These are phyloP conservation scores for Coregonus ussuriensis DNA, from an alignment of 2,797 vertebrate genomes.

Conservation along the genomic window DNA sequence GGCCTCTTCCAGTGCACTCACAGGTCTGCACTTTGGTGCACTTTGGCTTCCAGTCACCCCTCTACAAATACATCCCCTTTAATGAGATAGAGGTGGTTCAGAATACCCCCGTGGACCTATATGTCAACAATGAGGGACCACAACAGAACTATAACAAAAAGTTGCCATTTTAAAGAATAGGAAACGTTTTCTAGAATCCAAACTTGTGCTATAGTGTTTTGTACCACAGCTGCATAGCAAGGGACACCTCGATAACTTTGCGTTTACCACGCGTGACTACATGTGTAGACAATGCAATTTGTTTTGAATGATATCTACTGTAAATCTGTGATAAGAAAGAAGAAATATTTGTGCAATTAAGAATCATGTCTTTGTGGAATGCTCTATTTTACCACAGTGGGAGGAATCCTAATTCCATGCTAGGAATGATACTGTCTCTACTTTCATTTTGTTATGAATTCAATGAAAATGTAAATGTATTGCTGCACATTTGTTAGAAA, in stretches of 20 bases:
- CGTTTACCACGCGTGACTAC: neutral
- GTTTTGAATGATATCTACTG: neutral
- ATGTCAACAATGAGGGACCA: neutral
- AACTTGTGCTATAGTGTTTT: neutral
- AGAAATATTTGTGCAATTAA: neutral
- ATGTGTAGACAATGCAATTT: neutral
- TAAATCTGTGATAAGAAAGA: neutral
- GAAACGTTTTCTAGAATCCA: neutral
- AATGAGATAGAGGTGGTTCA: neutral
- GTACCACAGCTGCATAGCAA: neutral
- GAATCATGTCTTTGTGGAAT: neutral
- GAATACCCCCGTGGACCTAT: neutral
- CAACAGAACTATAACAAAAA: neutral
- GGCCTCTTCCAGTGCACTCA: conserved; percentile 21
- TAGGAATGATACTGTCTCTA: conserved; percentile 55
- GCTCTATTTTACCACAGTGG: conserved; percentile 6
- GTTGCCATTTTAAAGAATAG: neutral
- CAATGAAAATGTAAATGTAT: conserved; percentile 58
- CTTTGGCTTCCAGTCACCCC: neutral
- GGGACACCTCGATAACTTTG: neutral
- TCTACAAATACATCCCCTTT: conserved; percentile 4
- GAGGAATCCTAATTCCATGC: conserved; percentile 63
- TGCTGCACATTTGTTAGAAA: conserved; percentile 49
- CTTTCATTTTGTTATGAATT: conserved; percentile 62
- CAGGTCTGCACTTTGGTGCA: neutral